Base-by-base conservation (phyloP, 2,797 vertebrate genomes). In the Malacoctenus gilli region DNA sequence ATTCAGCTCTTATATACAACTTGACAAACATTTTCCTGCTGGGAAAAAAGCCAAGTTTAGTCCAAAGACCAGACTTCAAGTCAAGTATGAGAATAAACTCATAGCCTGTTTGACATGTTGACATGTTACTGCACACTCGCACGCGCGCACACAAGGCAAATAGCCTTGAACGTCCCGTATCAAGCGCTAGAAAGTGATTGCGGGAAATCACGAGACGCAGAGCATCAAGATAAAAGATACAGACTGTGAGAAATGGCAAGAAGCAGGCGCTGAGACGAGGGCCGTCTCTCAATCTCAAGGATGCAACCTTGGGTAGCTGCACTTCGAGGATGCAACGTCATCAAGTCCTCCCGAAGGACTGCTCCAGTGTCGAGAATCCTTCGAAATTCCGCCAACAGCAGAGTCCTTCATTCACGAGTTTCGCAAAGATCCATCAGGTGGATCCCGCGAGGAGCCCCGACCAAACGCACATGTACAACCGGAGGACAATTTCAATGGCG, bases 141-240 rank as follows among this genome's bases (percentile, higher is more conserved):
- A 57, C 2, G 34, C 53, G 22, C 53, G 39, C 47, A 38, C 22
- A 40, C 42, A 23, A 30, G 30, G 3, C 34, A 52, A 39, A 54
- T 13, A 70, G 50, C 72, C 77, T 76, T 83, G 75, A 71, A 61
- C 11, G 12, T 75, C 48, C 37, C 55, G 68, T 47, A 59, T 74
- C 56, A 57, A 46, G 39, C 15, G 2, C 25, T 66, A 58, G 28
- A 56, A 47, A 42, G 25, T 5, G 19, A 68, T 32, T 52, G 53
- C 23, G 35, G 63, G 47, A 37, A 62, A 83, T 69, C 35, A 62
- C 30, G 37, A 56, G 63, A 70, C 57, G 59, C 56, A 68, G 42
- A 68, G 37, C 1, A 16, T 43, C 16, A 40, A 58, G 64, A 75
- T 67, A 59, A 75, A 60, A 74, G 40, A 75, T 15, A 30, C 7